Evolutionary conservation across 2,113 vertebrate species (phyloP).

Genomic region (Philantomba maxwellii): DNA sequence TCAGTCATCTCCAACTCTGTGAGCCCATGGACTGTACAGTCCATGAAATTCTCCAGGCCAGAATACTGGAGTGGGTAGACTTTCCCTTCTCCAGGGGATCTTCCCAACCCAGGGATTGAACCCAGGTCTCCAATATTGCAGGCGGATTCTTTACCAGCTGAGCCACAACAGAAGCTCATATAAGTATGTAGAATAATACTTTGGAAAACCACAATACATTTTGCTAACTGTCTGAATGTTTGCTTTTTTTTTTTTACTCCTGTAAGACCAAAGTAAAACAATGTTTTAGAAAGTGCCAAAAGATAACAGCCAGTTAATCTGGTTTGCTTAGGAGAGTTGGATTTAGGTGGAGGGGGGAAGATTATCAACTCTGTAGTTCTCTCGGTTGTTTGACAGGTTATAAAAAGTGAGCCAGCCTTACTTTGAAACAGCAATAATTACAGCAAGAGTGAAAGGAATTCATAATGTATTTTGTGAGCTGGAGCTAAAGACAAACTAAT

Average conservation of each 20-base stretch:
- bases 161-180: neutral
- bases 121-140: neutral
- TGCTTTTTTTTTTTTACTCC: neutral
- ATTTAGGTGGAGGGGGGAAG: neutral
- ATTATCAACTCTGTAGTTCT: neutral
- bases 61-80: neutral
- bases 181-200: neutral
- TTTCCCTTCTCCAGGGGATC: neutral
- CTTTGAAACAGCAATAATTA: constrained; percentile 26
- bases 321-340: neutral
- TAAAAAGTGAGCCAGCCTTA: neutral
- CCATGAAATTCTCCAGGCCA: neutral
- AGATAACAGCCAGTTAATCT: neutral
- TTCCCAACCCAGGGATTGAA: neutral
- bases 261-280: neutral
- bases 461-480: neutral
- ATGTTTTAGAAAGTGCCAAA: neutral
- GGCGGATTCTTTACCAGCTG: neutral
- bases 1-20: neutral
- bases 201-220: neutral
- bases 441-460: constrained; percentile 6
- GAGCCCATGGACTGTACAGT: neutral
- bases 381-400: neutral
- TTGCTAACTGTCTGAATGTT: neutral
- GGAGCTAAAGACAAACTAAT: neutral